These are phyloP conservation scores for Peromyscus polionotus DNA, from an alignment of 2,113 vertebrate species.

Conservation along the genomic window DNA sequence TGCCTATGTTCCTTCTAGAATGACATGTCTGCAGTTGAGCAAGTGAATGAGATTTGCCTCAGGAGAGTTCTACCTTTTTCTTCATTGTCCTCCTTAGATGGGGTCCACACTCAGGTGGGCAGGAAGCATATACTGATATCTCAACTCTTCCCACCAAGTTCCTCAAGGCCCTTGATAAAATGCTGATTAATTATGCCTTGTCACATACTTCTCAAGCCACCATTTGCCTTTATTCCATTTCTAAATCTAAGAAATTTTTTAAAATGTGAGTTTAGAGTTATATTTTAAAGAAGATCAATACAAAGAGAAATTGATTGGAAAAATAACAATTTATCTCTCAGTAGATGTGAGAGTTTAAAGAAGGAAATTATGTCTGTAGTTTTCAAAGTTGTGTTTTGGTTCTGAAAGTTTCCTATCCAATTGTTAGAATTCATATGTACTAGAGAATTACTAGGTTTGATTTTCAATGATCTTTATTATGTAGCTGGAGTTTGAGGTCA, in stretches of 20 bases:
- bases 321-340: neutral
- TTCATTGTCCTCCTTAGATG: neutral
- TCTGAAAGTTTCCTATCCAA: neutral
- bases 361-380: neutral
- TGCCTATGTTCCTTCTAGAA: neutral
- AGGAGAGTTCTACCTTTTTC: neutral
- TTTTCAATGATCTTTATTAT: conserved; percentile 49
- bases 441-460: neutral
- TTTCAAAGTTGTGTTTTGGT: conserved; percentile 33
- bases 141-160: neutral
- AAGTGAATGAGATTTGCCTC: neutral
- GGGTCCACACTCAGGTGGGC: neutral
- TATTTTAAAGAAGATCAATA: neutral
- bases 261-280: neutral
- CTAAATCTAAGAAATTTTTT: neutral
- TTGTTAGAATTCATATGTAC: neutral
- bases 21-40: neutral
- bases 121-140: neutral
- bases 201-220: neutral
- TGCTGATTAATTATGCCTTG: neutral
- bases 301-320: conserved; percentile 37
- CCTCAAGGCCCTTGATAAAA: neutral
- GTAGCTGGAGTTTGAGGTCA: neutral
- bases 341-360: neutral
- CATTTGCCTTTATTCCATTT: neutral